Conservation (phyloP, 2,797 vertebrate species). For the Neosilurus mollespiculum region DNA sequence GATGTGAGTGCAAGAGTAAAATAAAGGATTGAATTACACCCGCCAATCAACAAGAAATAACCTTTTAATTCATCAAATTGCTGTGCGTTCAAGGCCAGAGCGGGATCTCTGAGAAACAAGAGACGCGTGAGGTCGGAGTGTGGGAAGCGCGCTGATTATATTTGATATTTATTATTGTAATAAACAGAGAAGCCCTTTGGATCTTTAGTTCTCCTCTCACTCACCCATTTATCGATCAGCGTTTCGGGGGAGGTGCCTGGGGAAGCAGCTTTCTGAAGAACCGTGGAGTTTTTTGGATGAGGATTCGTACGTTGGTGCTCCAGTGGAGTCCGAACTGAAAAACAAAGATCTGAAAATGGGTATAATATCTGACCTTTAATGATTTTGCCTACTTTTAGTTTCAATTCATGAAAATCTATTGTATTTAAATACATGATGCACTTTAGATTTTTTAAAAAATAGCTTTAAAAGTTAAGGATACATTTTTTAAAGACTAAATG, state of each 20-base stretch:
- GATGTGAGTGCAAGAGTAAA: conserved; percentile 10
- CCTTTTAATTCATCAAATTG: conserved; percentile 68
- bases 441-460: no score
- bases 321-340: no score
- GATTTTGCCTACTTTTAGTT: neutral
- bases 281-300: no score
- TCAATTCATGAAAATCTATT: neutral
- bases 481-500: neutral
- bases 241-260: no score
- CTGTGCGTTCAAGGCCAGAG: conserved; percentile 45
- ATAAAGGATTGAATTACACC: conserved; percentile 58
- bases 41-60: conserved; percentile 59
- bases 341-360: no score
- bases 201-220: no score
- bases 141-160: neutral
- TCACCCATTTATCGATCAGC: no score
- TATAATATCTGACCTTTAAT: no score
- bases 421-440: no score
- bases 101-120: conserved; percentile 36
- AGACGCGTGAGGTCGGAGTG: conserved; percentile 27
- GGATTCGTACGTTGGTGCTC: no score
- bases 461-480: no score
- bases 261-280: no score
- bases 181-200: neutral
- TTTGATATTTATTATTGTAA: neutral